Percentiles rank a stretch among this genome's conserved stretches.
phyloP scores from a whole-genome alignment of 2,888 invertebrate species.

The Melinopterus prodromus region DNA sequence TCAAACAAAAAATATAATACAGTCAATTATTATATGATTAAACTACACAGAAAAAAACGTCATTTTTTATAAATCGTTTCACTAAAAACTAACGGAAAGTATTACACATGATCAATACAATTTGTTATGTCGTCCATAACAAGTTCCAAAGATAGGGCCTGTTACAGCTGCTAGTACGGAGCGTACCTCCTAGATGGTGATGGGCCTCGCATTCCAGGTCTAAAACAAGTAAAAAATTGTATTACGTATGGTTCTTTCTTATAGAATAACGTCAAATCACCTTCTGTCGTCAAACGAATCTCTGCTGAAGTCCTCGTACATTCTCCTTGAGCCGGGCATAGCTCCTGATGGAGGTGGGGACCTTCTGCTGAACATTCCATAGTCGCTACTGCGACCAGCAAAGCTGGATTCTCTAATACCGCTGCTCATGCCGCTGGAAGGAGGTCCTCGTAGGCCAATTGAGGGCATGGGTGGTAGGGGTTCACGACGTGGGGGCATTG shows the following conservation, averaged over 20 bases:
- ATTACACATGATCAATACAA: slow-evolving; percentile 18
- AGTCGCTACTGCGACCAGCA: slow-evolving; percentile 65
- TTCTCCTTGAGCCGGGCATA: slow-evolving; percentile 63
- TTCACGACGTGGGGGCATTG: slow-evolving; percentile 74
- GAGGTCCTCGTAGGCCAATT: slow-evolving; percentile 62
- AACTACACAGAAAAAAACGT: slow-evolving; percentile 13
- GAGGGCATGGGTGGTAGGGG: slow-evolving; percentile 78
- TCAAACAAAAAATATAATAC: neutral
- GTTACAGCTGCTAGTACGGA: slow-evolving; percentile 70
- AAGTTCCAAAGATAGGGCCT: neutral
- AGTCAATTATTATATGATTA: neutral
- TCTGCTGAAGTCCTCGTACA: slow-evolving; percentile 89
- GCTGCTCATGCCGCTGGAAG: slow-evolving; percentile 68
- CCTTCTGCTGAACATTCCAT: slow-evolving; percentile 84
- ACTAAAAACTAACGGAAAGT: slow-evolving; percentile 26
- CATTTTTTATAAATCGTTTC: slow-evolving; percentile 20
- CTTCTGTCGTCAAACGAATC: slow-evolving; percentile 89
- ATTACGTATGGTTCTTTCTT: slow-evolving; percentile 10
- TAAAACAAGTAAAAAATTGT: slow-evolving; percentile 60
- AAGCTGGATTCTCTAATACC: slow-evolving; percentile 72
- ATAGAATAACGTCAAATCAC: slow-evolving; percentile 56
- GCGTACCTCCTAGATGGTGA: slow-evolving; percentile 87
- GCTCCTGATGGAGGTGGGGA: slow-evolving; percentile 74
- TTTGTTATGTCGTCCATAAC: slow-evolving; percentile 10
- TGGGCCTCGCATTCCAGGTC: slow-evolving; percentile 81